phyloP scores from a whole-genome alignment of 1,140 invertebrate genomes.

The Nomia melanderi region DNA sequence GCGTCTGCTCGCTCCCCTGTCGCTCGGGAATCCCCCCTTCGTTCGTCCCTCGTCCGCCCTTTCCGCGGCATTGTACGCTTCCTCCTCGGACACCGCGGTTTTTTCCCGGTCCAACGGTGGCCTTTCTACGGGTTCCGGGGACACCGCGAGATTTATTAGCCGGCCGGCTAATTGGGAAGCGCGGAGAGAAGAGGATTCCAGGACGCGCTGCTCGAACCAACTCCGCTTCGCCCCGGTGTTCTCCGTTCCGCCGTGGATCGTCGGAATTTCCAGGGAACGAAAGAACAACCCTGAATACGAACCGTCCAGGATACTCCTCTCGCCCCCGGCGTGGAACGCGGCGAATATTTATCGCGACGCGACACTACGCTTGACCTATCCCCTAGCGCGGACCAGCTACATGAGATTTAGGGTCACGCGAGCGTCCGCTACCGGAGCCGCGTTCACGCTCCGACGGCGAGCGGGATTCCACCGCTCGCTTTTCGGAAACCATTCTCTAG shows the following conservation, averaged over 20 bases:
- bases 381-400: not conserved
- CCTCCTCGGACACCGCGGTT: conserved; percentile 19
- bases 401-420: conserved; percentile 39
- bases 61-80: conserved; percentile 31
- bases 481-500: too few species aligned
- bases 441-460: not conserved
- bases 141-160: conserved; percentile 66
- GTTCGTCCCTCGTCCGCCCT: conserved; percentile 26
- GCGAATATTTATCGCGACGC: conserved; percentile 54
- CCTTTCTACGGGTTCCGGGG: conserved; percentile 46
- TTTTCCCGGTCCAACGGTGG: not conserved
- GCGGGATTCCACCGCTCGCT: conserved; percentile 11
- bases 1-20: conserved; percentile 13
- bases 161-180: conserved; percentile 62
- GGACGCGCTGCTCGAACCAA: conserved; percentile 60
- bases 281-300: conserved; percentile 37
- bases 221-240: too few species aligned
- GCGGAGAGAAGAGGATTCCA: conserved; percentile 58
- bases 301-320: conserved; percentile 14
- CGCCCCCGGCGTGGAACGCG: not conserved
- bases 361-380: conserved; percentile 39
- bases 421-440: not conserved
- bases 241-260: not conserved
- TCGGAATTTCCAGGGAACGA: conserved; percentile 45
- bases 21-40: conserved; percentile 32